These are phyloP conservation scores for Arnoldichthys spilopterus DNA, from an alignment of 2,797 vertebrate species.

Conservation along the genomic window DNA sequence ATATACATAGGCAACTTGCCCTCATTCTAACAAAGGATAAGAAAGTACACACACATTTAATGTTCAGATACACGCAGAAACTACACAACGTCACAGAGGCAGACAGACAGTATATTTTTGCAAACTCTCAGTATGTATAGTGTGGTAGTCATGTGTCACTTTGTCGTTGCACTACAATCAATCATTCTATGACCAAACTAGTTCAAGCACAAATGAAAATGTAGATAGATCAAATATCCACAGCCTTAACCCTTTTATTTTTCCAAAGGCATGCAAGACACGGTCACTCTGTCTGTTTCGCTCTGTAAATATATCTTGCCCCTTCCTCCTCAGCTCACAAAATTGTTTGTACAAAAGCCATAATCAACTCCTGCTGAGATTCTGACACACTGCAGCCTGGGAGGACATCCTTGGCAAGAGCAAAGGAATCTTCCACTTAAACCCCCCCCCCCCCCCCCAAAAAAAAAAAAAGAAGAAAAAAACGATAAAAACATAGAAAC, in stretches of 20 bases:
- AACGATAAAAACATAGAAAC: not conserved
- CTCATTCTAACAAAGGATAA: constrained; percentile 35
- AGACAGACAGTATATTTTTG: constrained; percentile 71
- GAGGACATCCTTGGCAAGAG: not conserved
- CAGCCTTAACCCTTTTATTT: not conserved
- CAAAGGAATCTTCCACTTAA: not conserved
- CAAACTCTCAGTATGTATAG: constrained; percentile 63
- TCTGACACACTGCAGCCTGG: too few relatives aligned
- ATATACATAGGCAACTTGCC: constrained; percentile 18
- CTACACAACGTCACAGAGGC: constrained; percentile 7
- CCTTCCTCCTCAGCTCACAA: constrained; percentile 7
- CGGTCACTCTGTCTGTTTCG: not conserved
- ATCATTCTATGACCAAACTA: constrained; percentile 68
- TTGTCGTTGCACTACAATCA: constrained; percentile 78
- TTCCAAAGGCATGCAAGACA: not conserved
- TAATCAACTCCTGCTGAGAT: constrained; percentile 4
- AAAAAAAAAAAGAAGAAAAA: not conserved
- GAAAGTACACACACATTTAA: constrained; percentile 43
- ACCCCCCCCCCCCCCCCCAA: too few relatives aligned
- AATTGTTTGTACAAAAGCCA: not conserved
- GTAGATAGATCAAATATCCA: constrained; percentile 1
- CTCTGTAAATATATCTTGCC: not conserved
- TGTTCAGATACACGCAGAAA: constrained; percentile 20
- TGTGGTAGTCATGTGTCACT: too few relatives aligned
- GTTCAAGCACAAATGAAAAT: constrained; percentile 40